Evolutionary conservation across 2,888 invertebrate genomes (phyloP).

Genomic region (Ophion costatus): DNA sequence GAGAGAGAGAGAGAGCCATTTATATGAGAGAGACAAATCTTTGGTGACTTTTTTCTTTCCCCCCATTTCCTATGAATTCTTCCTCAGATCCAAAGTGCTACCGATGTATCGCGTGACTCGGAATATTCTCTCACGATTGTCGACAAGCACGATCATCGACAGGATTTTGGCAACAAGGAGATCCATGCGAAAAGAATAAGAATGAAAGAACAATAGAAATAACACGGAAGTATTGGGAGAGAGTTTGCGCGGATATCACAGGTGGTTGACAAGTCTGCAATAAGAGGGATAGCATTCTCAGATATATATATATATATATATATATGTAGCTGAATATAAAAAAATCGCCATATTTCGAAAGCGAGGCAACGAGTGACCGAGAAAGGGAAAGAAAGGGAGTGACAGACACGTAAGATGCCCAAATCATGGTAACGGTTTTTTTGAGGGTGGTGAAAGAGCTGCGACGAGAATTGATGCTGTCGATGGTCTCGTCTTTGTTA

Average conservation of each 20-base stretch:
- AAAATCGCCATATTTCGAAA: constrained; percentile 34
- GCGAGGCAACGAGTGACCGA: constrained; percentile 8
- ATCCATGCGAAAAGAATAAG: constrained; percentile 11
- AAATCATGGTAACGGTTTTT: constrained; percentile 21
- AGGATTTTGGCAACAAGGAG: constrained; percentile 44
- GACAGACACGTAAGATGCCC: background rate
- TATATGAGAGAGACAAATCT: background rate
- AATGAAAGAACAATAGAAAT: constrained; percentile 33
- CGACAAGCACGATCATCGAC: constrained; percentile 41
- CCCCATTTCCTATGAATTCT: constrained; percentile 1
- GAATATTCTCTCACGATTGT: constrained; percentile 57
- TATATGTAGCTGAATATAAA: constrained; percentile 3
- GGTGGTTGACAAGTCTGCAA: constrained; percentile 60
- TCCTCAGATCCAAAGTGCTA: background rate
- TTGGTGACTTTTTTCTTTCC: background rate
- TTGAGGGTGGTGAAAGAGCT: constrained; percentile 6
- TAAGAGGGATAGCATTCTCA: background rate
- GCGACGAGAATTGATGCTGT: constrained; percentile 35
- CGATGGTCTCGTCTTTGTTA: constrained; percentile 45
- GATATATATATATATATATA: constrained; percentile 1
- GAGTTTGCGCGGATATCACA: constrained; percentile 63
- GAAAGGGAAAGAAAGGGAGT: constrained; percentile 2
- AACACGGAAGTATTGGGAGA: constrained; percentile 62
- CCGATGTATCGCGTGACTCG: constrained; percentile 38
- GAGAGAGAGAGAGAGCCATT: background rate